Evolutionary conservation across 1,140 invertebrate species (phyloP), one percentile per base, ranked within the genome.

Genomic region (Panonychus citri): DNA sequence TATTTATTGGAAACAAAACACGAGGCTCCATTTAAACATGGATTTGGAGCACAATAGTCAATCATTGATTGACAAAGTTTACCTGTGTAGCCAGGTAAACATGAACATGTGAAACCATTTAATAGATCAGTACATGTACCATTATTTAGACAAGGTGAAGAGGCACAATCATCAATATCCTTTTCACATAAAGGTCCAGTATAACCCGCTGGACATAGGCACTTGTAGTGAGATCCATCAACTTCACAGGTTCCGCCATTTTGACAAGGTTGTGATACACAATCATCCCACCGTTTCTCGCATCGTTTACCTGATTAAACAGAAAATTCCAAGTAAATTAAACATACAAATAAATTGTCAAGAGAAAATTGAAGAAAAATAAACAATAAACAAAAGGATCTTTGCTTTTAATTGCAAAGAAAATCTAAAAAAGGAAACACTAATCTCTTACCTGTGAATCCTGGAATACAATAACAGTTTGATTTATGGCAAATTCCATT

Each of bases 1-100:
- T 91, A 95, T 65, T 93, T 86, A 54, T 84, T 82, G 3, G 93
- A 76, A 55, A 94, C 87, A 0, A 88, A 90, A 70, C 91, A 96
- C 60, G 87, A 85, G 2, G 89, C 82, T 15, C 82, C 83, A 98
- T 15, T 91, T 90, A 59, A 81, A 79, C 67, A 91, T 88, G 13
- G 84, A 80, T 46, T 24, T 10, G 43, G 19, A 46, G 15, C 43
- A 54, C 94, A 99, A 66, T 98, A 93, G 66, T 34, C 30, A 0
- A 12, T 34, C 5, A 34, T 34, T 34, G 30, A 0, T 12, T 34
- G 81, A 69, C 88, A 93, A 66, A 89, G 81, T 61, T 83, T 82
- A 8, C 86, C 87, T 56, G 78, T 80, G 70, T 91, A 94, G 61
- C 88, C 88, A 42, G 80, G 76, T 57, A 75, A 73, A 70, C 88